Evolutionary conservation across 2,888 invertebrate genomes (phyloP).

Genomic region (Cremastinae sp.): DNA sequence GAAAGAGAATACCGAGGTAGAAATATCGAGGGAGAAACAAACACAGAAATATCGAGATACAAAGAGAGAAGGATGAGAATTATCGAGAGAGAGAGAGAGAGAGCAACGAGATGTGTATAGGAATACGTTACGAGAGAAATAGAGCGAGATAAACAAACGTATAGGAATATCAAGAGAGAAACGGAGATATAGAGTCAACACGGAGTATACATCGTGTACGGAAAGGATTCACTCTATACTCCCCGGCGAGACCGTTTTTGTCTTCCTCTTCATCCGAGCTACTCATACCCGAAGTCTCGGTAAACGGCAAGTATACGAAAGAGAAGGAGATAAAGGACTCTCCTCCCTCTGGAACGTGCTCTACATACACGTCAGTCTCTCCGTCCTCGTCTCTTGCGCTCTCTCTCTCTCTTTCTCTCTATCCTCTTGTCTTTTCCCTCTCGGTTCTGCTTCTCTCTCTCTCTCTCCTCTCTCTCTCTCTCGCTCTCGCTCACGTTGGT

Average conservation of each 20-base stretch:
- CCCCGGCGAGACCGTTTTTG: constrained; percentile 45
- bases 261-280: constrained; percentile 56
- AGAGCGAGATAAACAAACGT: neutral
- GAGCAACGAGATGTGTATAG: too few species aligned
- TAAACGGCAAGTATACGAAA: constrained; percentile 54
- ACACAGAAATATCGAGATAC: too few species aligned
- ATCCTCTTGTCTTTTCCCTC: constrained; percentile 56
- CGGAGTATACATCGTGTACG: constrained; percentile 34
- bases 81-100: constrained; percentile 2
- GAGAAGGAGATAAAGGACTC: constrained; percentile 34
- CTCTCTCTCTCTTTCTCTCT: constrained; percentile 45
- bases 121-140: neutral
- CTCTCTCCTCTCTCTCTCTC: constrained; percentile 57
- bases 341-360: constrained; percentile 75
- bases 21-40: too few species aligned
- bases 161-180: neutral
- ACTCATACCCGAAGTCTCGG: constrained; percentile 72
- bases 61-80: neutral
- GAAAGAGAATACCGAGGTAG: neutral
- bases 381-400: constrained; percentile 74
- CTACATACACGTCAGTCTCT: constrained; percentile 80
- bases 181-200: constrained; percentile 19
- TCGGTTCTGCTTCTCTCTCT: constrained; percentile 72
- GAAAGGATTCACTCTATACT: constrained; percentile 49
- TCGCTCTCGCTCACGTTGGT: constrained; percentile 6